A percentile compares a stretch with the other conserved stretches of the same genome.
Conservation (phyloP, 2,797 vertebrate genomes). For the Fistularia tabacaria region DNA sequence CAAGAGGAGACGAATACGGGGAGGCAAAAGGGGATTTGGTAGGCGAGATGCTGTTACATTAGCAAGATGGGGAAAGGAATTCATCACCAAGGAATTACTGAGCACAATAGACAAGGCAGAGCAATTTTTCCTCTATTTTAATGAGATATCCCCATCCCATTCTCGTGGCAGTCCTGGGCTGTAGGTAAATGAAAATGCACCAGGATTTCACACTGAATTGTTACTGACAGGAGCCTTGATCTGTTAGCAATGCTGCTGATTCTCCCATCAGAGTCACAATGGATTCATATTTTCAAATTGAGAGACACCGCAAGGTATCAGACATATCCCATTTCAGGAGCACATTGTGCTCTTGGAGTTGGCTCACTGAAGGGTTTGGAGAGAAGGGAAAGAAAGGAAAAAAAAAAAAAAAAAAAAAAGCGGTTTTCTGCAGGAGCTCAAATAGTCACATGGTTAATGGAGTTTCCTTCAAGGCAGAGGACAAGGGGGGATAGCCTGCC, state of each 20-base stretch:
- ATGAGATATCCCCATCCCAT: slow-evolving; percentile 58
- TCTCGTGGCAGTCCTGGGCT: slow-evolving; percentile 32
- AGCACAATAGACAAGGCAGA: slow-evolving; percentile 51
- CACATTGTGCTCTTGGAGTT: slow-evolving; percentile 9
- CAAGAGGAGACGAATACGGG: slow-evolving; percentile 36
- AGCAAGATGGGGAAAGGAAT: slow-evolving; percentile 35
- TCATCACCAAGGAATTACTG: slow-evolving; percentile 54
- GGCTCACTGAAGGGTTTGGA: slow-evolving; percentile 7
- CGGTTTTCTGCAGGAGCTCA: slow-evolving; percentile 8
- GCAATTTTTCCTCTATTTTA: slow-evolving; percentile 50
- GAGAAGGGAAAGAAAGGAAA: neutral
- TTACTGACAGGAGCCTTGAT: slow-evolving; percentile 41
- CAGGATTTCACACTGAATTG: slow-evolving; percentile 33
- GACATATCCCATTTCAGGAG: slow-evolving; percentile 40
- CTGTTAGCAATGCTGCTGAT: slow-evolving; percentile 25
- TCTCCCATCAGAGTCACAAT: slow-evolving; percentile 11
- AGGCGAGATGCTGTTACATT: slow-evolving; percentile 43
- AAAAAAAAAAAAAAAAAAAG: neutral
- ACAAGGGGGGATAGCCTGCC: slow-evolving; percentile 47
- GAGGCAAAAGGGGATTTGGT: slow-evolving; percentile 24
- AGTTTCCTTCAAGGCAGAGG: slow-evolving; percentile 50
- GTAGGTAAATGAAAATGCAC: slow-evolving; percentile 50
- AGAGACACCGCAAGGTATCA: slow-evolving; percentile 33
- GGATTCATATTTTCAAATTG: slow-evolving; percentile 41
- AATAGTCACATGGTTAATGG: slow-evolving; percentile 41